Conservation (phyloP, 2,113 vertebrate genomes). For the Spheniscus mendiculus region DNA sequence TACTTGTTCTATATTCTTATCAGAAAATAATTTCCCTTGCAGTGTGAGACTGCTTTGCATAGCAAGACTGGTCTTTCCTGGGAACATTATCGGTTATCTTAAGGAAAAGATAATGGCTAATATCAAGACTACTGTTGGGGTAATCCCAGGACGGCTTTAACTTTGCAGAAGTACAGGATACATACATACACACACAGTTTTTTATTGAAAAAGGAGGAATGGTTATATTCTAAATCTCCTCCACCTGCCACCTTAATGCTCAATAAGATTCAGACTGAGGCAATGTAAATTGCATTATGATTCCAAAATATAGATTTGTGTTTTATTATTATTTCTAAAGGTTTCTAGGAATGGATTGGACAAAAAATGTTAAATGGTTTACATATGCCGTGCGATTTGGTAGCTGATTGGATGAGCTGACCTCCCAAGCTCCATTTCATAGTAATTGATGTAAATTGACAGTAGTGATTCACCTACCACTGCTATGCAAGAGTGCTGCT, state of each 20-base stretch:
- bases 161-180: not conserved
- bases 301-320: not conserved
- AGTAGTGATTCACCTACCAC: not conserved
- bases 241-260: not conserved
- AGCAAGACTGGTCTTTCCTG: not conserved
- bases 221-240: not conserved
- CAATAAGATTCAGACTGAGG: not conserved
- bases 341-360: not conserved
- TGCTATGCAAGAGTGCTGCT: not conserved
- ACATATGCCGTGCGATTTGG: accelerated
- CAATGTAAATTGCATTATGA: not conserved
- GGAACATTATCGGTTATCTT: not conserved
- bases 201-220: not conserved
- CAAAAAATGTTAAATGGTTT: not conserved
- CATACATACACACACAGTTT: not conserved
- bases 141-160: not conserved
- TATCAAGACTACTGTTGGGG: not conserved
- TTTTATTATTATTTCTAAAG: not conserved
- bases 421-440: not conserved
- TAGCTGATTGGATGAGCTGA: not conserved
- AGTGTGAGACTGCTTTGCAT: not conserved
- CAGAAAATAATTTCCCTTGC: not conserved
- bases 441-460: not conserved
- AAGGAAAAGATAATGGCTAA: not conserved
- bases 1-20: not conserved